Evolutionary conservation across 1,140 invertebrate species (phyloP), one percentile per base, ranked within the genome.

Genomic region (Tetraneura akinire): DNA sequence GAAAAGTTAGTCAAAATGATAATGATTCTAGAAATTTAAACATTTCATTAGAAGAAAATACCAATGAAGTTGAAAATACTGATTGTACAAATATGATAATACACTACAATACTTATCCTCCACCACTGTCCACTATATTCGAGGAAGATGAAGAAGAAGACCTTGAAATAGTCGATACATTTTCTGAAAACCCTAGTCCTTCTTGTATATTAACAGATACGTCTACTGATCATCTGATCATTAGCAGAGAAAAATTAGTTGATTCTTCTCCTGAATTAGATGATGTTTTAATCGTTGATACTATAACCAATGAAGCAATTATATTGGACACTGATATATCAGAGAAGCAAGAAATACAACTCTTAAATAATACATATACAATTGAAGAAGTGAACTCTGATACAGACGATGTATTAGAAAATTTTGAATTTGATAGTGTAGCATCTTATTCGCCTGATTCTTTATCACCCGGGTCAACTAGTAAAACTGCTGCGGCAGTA

Each of bases 81-180:
- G 81, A 83, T 68, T 57, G 64, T 29, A 53, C 82, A 18, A 81
- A 82, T 42, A 81, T 82, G 57, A 53, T 82, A 3, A 83, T 82
- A 49, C 80, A 83, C 45, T 82, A 83, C 26, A 80, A 82, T 32
- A 81, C 60, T 32, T 84, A 82, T 73, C 82, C 83, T 32, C 81
- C 87, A 11, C 89, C 88, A 6, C 83, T 91, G 16, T 90, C 89
- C 82, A 90, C 90, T 6, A 91, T 91, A 62, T 84, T 90, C n/a
- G 90, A 91, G 83, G 90, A 91, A 84, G 78, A 83, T 23, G 85
- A 85, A 81, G 83, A 84, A 80, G 32, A 82, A 47, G 81, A 81
- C 32, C 84, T 83, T 4, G 47, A 71, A 42, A 60, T 74, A 68
- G 16, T 53, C 4, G 82, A 62, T 32, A 81, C 66, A 45, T 68